Evolutionary conservation across 2,113 vertebrate genomes (phyloP).

Genomic region (Glareola pratincola): DNA sequence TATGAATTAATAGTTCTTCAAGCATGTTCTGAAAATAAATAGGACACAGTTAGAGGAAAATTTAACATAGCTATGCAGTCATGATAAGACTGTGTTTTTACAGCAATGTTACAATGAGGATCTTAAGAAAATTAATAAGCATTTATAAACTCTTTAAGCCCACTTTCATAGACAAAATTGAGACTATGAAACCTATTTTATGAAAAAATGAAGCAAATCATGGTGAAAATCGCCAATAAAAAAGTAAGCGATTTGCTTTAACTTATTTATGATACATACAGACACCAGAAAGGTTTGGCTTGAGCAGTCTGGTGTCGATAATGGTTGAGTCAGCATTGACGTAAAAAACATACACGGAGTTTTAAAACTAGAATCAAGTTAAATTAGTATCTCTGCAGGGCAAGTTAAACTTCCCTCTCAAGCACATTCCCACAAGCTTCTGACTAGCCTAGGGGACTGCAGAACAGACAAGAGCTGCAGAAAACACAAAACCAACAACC

Average conservation of each 20-base stretch:
- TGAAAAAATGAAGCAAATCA: not conserved
- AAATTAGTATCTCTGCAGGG: not conserved
- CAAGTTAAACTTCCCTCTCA: not conserved
- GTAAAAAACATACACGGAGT: not conserved
- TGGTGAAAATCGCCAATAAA: not conserved
- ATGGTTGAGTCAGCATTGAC: not conserved
- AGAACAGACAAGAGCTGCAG: not conserved
- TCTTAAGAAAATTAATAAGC: not conserved
- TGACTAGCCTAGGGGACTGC: not conserved
- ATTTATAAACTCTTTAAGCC: not conserved
- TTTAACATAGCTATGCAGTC: not conserved
- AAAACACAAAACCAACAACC: not conserved
- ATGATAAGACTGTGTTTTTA: not conserved
- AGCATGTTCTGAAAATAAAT: slow-evolving; percentile 80
- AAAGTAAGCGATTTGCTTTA: not conserved
- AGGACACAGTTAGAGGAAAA: not conserved
- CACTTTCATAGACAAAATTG: not conserved
- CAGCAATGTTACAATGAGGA: not conserved
- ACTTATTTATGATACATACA: not conserved
- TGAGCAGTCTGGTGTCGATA: rapidly evolving
- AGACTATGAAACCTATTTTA: not conserved
- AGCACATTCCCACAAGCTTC: not conserved
- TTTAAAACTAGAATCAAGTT: not conserved
- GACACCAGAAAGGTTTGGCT: not conserved
- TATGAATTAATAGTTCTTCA: slow-evolving; percentile 81